These are phyloP conservation scores for Trachymyrmex septentrionalis DNA, from an alignment of 1,140 invertebrate species.

Conservation along the genomic window DNA sequence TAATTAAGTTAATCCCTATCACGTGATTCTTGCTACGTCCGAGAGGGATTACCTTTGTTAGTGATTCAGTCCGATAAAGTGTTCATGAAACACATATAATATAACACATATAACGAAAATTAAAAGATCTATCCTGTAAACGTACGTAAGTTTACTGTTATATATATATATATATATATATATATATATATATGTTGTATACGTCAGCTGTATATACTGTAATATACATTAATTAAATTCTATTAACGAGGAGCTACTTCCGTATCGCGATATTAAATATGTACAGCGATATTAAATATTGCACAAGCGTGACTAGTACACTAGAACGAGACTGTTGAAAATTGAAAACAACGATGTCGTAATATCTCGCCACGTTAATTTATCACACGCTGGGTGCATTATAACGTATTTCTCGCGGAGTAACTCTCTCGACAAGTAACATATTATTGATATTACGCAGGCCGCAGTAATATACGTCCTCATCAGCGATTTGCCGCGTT, in stretches of 20 bases:
- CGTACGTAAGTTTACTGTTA: too few relatives aligned
- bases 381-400: constrained; percentile 15
- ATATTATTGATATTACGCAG: constrained; percentile 37
- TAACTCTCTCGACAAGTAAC: background rate
- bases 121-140: constrained; percentile 3
- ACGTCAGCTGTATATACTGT: background rate
- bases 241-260: background rate
- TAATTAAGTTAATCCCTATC: constrained; percentile 55
- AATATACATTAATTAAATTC: background rate
- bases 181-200: too few relatives aligned
- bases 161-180: too few relatives aligned
- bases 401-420: background rate
- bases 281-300: too few relatives aligned
- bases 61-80: background rate
- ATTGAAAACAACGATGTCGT: constrained; percentile 13
- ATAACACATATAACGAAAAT: background rate
- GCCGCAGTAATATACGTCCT: constrained; percentile 5
- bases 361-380: constrained; percentile 16
- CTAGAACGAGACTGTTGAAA: background rate
- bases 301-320: background rate
- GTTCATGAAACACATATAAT: constrained; percentile 3
- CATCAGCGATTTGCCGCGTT: constrained; percentile 30
- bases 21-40: background rate
- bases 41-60: constrained; percentile 4
- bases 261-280: background rate